phyloP scores from a whole-genome alignment of 2,113 vertebrate genomes.

The Misgurnus mizolepis region DNA sequence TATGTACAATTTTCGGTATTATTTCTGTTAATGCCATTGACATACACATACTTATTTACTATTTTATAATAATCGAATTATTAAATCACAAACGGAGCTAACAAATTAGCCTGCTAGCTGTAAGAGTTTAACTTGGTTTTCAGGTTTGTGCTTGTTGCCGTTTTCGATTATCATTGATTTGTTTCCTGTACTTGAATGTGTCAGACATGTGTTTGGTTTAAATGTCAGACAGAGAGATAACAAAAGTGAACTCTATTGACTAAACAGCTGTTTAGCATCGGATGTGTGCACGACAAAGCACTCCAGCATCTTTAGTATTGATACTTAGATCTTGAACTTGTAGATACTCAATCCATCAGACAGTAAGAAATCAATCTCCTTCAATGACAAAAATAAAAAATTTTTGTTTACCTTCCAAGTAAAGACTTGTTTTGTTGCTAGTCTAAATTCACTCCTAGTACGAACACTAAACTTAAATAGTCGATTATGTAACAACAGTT shows the following conservation, averaged over 20 bases:
- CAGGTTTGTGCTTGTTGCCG: not conserved
- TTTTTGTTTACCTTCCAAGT: not conserved
- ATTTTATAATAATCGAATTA: not conserved
- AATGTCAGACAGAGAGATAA: not conserved
- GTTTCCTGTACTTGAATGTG: not conserved
- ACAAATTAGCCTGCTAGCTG: constrained; percentile 17
- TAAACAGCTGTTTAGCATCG: not conserved
- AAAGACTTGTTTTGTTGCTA: not conserved
- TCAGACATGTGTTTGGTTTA: not conserved
- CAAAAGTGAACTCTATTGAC: not conserved
- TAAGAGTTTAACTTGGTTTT: not conserved
- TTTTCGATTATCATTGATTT: constrained; percentile 17
- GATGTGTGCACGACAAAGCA: not conserved
- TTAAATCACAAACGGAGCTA: not conserved
- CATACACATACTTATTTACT: no score
- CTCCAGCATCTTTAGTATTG: constrained; percentile 9
- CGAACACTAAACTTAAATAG: not conserved
- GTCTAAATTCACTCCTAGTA: not conserved
- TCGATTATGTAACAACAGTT: not conserved
- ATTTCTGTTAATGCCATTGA: not conserved
- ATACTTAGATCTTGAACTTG: not conserved
- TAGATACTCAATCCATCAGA: not conserved
- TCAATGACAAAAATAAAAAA: not conserved
- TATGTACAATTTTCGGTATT: not conserved
- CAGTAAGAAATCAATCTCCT: not conserved